phyloP scores from a whole-genome alignment of 2,113 vertebrate species.

The Okapia johnstoni region DNA sequence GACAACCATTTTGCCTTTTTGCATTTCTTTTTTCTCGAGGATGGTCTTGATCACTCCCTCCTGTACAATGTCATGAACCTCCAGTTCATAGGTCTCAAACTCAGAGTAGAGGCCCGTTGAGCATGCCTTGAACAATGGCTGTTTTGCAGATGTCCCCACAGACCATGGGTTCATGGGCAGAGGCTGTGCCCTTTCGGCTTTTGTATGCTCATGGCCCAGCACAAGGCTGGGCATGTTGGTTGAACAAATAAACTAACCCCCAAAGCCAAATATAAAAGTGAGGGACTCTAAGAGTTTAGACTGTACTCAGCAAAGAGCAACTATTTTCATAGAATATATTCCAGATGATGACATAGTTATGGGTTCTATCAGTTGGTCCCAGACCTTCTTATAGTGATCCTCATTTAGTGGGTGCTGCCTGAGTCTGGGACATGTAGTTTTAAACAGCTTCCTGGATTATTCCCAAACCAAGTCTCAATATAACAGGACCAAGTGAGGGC shows the following conservation, averaged over 20 bases:
- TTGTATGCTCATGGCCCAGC: not conserved
- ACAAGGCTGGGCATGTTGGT: not conserved
- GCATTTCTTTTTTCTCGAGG: not conserved
- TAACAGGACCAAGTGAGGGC: not conserved
- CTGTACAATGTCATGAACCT: not conserved
- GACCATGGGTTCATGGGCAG: not conserved
- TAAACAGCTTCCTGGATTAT: not conserved
- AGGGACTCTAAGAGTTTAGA: not conserved
- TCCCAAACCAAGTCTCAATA: not conserved
- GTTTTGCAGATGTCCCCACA: not conserved
- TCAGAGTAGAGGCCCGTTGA: not conserved
- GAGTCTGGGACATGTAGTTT: not conserved
- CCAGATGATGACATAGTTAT: not conserved
- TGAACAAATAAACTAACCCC: not conserved
- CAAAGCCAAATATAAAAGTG: not conserved
- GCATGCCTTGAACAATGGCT: not conserved
- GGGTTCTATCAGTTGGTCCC: not conserved
- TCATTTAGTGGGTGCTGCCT: not conserved
- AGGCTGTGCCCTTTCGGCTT: not conserved
- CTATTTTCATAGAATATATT: not conserved
- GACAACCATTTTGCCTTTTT: not conserved
- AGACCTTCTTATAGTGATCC: not conserved
- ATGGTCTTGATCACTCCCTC: not conserved
- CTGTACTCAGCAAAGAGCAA: not conserved
- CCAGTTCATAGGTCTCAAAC: not conserved